Base-by-base conservation (phyloP, 1,140 invertebrate species). In the Magallana angulata region DNA sequence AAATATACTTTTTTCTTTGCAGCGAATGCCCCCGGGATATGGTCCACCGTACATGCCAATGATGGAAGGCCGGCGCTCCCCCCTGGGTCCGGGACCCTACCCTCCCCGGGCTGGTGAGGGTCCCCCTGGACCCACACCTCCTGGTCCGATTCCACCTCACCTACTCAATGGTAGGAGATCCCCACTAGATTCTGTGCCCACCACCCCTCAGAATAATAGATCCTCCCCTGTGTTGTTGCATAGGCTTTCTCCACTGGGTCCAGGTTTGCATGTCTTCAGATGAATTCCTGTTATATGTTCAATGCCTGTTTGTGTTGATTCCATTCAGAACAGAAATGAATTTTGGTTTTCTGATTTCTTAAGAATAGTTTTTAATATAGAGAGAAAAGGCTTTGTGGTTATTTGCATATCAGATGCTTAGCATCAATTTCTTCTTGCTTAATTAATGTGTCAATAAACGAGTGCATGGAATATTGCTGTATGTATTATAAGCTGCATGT, bases 91-190 rank as follows among this genome's bases (percentile, higher is more conserved):
- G 14, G 68, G 68, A 30, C 68, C 68, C 24, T 76, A 30, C 36
- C 68, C 68, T 30, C 68, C 68, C 8, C 18, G 68, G 68, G 24
- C 11, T 76, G 68, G 68, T 18, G 68, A 76, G 16, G 60, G 60
- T 7, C 56, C 7, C 48, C 84, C 68, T 48, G 64, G 84, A 56
- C 81, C 84, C n/a, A 88, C 86, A 16, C 87, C 89, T 16, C 84
- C 76, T 24, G 84, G 36, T n/a, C 86, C 84, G 0, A 90, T 90
- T 36, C 87, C 85, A 64, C 86, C 90, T n/a, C 85, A 85, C 18
- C 82, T 86, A 62, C 30, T 85, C 48, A 86, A 89, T 36, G 88
- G 88, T 62, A 86, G 88, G 80, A 85, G 82, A 62, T 89, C 85
- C 64, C 85, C 85, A 16, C 83, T 89, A 7, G 59, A 30, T 18